Percentiles rank a stretch among this genome's conserved stretches.
Evolutionary conservation across 2,113 vertebrate genomes (phyloP).

Genomic region (Ctenomys sociabilis): DNA sequence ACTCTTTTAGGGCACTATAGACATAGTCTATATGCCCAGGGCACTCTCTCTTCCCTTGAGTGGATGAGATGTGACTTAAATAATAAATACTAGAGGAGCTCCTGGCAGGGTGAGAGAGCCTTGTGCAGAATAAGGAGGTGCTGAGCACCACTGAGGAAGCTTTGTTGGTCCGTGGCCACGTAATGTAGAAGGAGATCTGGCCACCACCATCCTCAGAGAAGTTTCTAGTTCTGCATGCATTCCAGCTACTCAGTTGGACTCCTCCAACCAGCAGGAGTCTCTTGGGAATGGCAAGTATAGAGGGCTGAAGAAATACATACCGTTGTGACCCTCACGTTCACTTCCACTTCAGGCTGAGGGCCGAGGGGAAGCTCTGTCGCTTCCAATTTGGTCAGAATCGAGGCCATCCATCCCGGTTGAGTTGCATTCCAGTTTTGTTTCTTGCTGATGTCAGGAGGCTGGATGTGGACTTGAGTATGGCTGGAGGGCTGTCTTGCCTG

Average conservation of each 20-base stretch:
- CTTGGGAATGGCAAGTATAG: neutral
- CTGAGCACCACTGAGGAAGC: neutral
- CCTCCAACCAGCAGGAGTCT: neutral
- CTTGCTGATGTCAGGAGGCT: slow-evolving; percentile 64
- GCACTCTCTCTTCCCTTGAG: neutral
- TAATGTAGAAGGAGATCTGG: neutral
- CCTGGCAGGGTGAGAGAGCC: neutral
- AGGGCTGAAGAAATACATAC: slow-evolving; percentile 45
- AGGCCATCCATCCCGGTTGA: slow-evolving; percentile 26
- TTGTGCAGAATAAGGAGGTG: neutral
- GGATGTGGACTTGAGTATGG: neutral
- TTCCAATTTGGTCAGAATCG: slow-evolving; percentile 59
- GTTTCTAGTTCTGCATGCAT: neutral
- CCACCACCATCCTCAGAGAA: neutral
- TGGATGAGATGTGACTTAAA: neutral
- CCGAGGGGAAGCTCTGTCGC: slow-evolving; percentile 64
- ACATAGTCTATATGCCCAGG: too few relatives aligned
- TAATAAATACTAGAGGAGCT: neutral
- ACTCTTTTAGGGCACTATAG: too few relatives aligned
- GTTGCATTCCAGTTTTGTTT: neutral
- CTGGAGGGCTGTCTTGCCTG: slow-evolving; percentile 68
- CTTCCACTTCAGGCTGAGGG: slow-evolving; percentile 48
- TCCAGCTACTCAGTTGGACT: neutral
- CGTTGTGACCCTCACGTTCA: slow-evolving; percentile 54
- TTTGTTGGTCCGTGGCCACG: accelerated